Evolutionary conservation across 2,797 vertebrate species (phyloP), one percentile per base, ranked within the genome.

Genomic region (Chelonia mydas): DNA sequence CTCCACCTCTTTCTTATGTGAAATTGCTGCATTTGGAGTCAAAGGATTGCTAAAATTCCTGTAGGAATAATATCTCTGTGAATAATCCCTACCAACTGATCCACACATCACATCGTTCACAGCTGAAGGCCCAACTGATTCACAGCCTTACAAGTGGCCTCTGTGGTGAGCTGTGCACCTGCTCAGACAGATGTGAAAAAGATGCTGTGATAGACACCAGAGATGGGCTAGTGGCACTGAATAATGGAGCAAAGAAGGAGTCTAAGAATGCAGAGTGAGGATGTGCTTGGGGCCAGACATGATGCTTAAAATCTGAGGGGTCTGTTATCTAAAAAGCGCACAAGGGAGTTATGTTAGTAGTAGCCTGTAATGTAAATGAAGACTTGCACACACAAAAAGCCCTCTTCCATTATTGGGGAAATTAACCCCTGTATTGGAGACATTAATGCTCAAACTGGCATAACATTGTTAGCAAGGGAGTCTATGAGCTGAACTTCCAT

Each of bases 101-200:
- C 45, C 45, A 90, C 50, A 55, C 86, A 91, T 51, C 87, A 72
- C 45, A 68, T 87, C 54, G 53, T 88, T 81, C 81, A 59, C 50
- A 87, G 61, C 87, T 37, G 53, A 85, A 74, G 61, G 81, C 54
- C 83, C 8, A 88, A 50, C 76, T 50, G 37, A 80, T 54, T 72
- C 68, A 79, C 23, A 10, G 57, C 37, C 54, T 88, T 83, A 8
- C 76, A 57, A 90, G 84, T 47, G 25, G 78, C 37, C 65, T 93
- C 47, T 83, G 9, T 61, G 27, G 16, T 78, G 89, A 81, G 80
- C 68, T 50, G 50, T 45, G 33, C 80, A 83, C 88, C 76, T 88
- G 88, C 86, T 96, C 31, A 90, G 84, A 79, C 82, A 90, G 88
- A 90, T 94, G 50, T 91, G 89, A 85, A 25, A 83, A 85, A 87